These are phyloP conservation scores for Corythoichthys haematopterus DNA, from an alignment of 2,113 vertebrate genomes.

Conservation along the genomic window DNA sequence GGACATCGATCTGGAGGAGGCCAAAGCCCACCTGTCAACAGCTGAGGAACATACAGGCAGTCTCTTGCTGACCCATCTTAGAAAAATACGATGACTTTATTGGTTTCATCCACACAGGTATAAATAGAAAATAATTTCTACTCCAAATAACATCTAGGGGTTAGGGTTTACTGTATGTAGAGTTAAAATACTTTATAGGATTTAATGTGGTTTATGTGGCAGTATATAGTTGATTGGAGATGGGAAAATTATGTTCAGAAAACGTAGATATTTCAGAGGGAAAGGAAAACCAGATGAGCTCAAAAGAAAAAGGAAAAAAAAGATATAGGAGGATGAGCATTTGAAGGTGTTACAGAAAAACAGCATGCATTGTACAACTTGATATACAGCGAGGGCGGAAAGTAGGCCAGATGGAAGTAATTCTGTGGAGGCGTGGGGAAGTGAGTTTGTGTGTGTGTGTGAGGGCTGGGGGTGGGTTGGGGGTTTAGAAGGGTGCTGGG, in stretches of 20 bases:
- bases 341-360: conserved; percentile 45
- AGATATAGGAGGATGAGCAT: conserved; percentile 29
- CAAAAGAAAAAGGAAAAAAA: conserved; percentile 25
- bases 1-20: too few relatives aligned
- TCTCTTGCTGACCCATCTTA: neutral
- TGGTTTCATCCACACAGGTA: neutral
- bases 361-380: conserved; percentile 48
- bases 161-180: neutral
- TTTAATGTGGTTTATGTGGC: neutral
- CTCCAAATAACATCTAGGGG: neutral
- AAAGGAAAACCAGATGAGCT: conserved; percentile 30
- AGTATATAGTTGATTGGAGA: neutral
- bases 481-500: conserved; percentile 7
- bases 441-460: conserved; percentile 14
- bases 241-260: conserved; percentile 19
- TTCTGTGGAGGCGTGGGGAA: conserved; percentile 53
- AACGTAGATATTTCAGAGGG: neutral
- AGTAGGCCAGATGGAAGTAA: conserved; percentile 75
- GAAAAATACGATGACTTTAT: neutral
- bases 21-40: too few relatives aligned
- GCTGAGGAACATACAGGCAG: too few relatives aligned
- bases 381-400: conserved; percentile 56
- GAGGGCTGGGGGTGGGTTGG: conserved; percentile 26
- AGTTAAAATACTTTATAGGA: neutral
- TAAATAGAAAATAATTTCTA: neutral